Conservation (phyloP, 1,140 invertebrate genomes). For the Achroia grisella region DNA sequence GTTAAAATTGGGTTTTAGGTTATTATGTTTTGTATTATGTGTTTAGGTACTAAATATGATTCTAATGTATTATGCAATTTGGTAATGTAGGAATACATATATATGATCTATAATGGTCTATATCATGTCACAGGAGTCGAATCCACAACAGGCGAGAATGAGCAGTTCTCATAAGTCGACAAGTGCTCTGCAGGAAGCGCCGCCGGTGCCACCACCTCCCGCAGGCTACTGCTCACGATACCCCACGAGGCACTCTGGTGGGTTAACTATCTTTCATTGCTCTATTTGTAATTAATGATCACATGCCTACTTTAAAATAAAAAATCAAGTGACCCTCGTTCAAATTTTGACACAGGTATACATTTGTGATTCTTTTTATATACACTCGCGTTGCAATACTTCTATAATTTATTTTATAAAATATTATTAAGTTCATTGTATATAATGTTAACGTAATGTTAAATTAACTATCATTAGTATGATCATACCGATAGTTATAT, state of each 20-base stretch:
- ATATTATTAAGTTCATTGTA: too few relatives aligned
- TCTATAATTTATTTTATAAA: too few relatives aligned
- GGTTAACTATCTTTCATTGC: neutral
- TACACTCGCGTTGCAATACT: too few relatives aligned
- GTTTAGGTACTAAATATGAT: neutral
- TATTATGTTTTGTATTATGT: neutral
- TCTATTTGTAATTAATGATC: too few relatives aligned
- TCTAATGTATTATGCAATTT: neutral
- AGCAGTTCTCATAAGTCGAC: slow-evolving; percentile 41
- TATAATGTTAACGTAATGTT: too few relatives aligned
- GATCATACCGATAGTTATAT: too few relatives aligned
- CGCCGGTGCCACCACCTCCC: slow-evolving; percentile 51
- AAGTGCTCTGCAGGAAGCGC: slow-evolving; percentile 41
- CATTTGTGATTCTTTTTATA: too few relatives aligned
- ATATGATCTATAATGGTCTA: neutral
- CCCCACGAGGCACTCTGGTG: slow-evolving; percentile 13
- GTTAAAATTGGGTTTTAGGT: neutral
- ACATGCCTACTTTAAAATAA: too few relatives aligned
- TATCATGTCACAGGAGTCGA: slow-evolving; percentile 9
- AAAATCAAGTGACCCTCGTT: too few relatives aligned
- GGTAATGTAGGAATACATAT: neutral
- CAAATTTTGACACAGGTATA: too few relatives aligned
- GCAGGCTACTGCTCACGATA: slow-evolving; percentile 35
- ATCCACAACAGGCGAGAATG: slow-evolving; percentile 7
- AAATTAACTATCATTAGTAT: too few relatives aligned